Evolutionary conservation across 2,113 vertebrate species (phyloP).

Genomic region (Chinchilla lanigera): DNA sequence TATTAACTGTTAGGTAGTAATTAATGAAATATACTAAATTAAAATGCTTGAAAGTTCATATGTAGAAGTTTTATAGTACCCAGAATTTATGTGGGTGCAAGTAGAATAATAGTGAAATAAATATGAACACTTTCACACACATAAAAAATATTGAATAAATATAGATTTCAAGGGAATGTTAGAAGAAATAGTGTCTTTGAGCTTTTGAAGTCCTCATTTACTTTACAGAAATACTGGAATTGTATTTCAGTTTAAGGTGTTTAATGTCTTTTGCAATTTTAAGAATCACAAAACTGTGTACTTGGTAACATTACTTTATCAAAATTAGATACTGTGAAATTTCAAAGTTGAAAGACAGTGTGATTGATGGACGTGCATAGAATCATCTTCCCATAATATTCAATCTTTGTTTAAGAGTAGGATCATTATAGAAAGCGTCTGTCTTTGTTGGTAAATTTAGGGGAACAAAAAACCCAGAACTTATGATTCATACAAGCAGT

Average conservation of each 20-base stretch:
- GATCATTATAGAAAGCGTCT: constrained; percentile 6
- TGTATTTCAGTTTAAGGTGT: not conserved
- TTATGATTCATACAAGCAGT: not conserved
- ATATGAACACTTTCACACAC: not conserved
- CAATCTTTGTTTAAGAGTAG: not conserved
- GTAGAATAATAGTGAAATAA: constrained; percentile 14
- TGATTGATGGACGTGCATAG: constrained; percentile 45
- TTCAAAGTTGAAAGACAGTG: constrained; percentile 33
- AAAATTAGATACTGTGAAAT: constrained; percentile 50
- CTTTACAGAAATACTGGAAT: not conserved
- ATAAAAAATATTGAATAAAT: not conserved
- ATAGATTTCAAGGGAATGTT: not conserved
- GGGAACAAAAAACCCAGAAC: not conserved
- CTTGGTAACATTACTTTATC: constrained; percentile 24
- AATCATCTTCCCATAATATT: constrained; percentile 5
- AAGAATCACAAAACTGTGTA: constrained; percentile 23
- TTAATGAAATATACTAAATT: not conserved
- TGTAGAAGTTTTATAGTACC: not conserved
- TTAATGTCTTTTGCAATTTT: constrained; percentile 50
- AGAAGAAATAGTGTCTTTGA: not conserved
- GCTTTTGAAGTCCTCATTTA: constrained; percentile 22
- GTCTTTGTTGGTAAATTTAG: not conserved
- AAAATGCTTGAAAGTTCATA: not conserved
- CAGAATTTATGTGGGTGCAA: not conserved
- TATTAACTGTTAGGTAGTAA: not conserved